These are phyloP conservation scores for Anthoptus insignis DNA, from an alignment of 2,888 invertebrate species.

Conservation along the genomic window DNA sequence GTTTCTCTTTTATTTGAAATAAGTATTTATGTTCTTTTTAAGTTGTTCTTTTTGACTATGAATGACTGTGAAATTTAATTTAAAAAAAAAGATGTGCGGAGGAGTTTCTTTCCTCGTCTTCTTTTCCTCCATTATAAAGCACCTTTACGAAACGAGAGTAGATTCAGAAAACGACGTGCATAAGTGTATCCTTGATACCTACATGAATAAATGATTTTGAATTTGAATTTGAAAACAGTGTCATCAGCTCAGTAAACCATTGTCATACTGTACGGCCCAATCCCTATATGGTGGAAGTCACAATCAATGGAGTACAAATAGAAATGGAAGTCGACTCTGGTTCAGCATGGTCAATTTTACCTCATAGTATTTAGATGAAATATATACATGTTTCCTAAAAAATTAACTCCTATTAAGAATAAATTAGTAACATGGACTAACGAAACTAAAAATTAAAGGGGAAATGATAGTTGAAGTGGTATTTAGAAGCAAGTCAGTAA, in stretches of 20 bases:
- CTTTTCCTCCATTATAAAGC: too few relatives aligned
- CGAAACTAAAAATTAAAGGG: constrained; percentile 14
- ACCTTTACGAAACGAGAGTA: too few relatives aligned
- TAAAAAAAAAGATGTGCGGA: too few relatives aligned
- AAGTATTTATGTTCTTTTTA: too few relatives aligned
- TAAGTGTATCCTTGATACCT: too few relatives aligned
- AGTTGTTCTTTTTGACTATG: too few relatives aligned
- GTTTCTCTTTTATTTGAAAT: not conserved
- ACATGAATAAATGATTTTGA: too few relatives aligned
- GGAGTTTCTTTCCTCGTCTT: too few relatives aligned
- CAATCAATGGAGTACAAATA: not conserved
- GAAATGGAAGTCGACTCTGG: not conserved
- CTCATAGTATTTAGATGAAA: constrained; percentile 6
- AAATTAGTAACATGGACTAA: constrained; percentile 17
- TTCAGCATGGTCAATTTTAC: constrained; percentile 7
- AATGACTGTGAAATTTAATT: too few relatives aligned
- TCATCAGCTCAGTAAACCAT: too few relatives aligned
- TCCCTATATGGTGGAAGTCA: not conserved
- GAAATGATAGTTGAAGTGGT: not conserved
- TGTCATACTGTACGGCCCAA: not conserved
- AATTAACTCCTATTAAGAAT: not conserved
- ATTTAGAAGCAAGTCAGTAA: not conserved
- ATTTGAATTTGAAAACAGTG: too few relatives aligned
- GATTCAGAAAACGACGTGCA: too few relatives aligned
- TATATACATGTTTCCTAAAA: not conserved